Evolutionary conservation across 1,140 invertebrate genomes (phyloP), one percentile per base, ranked within the genome.

Genomic region (Philotrypesis tridentata): DNA sequence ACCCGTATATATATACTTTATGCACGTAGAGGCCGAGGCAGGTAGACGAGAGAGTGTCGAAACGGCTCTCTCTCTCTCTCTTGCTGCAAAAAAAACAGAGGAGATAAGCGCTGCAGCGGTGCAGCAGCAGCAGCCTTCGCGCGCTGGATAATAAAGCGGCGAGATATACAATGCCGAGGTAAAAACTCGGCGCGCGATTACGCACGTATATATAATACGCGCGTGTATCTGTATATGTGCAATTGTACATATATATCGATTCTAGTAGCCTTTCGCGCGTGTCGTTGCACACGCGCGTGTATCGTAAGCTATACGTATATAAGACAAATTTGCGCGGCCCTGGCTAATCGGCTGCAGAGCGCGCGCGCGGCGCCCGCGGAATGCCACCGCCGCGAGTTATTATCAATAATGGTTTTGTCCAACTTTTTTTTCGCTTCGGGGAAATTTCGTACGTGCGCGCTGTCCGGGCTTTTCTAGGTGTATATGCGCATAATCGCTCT

Each of bases 111-210:
- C 48, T 21, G 48, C 48, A 6, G 48, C 3, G 2, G 63, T 37
- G 25, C 27, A 77, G 2, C 14, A 25, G n/a, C 43, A 14, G 21
- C 27, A 29, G 60, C 73, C 29, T 65, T 65, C n/a, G n/a, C n/a
- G 14, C n/a, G n/a, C n/a, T 6, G 60, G 33, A 76, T 65, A 76
- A 76, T 76, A 65, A 65, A 63, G 33, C 60, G 67, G 63, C 23
- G 33, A 1, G 40, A 68, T 68, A 78, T 21, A 37, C 9, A 37
- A 37, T 37, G 9, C 33, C 9, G 33, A 37, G 33, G 43, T 14
- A 55, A 29, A 77, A 48, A 68, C 25, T n/a, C n/a, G n/a, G n/a
- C 40, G 40, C 25, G 23, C 9, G 61, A 67, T 40, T 75, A 37
- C 61, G 55, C 55, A 40, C 31, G 60, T 37, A 37, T 21, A 27